phyloP scores from a whole-genome alignment of 2,797 vertebrate genomes.

The Streptopelia turtur region DNA sequence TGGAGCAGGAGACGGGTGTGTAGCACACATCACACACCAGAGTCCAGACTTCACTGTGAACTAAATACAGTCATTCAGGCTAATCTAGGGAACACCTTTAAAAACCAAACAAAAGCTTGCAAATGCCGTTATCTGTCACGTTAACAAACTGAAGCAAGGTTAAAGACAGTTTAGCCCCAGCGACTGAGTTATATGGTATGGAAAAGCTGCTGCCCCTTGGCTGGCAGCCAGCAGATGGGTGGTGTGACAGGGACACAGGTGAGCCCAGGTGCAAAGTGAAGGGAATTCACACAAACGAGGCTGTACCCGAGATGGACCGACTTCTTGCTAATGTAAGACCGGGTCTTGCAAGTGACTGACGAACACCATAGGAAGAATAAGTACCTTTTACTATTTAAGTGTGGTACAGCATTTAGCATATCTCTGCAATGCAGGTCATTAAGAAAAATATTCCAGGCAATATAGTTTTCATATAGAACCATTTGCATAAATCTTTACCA shows the following conservation, averaged over 20 bases:
- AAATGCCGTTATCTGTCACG: background rate
- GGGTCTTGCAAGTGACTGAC: background rate
- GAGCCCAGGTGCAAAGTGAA: background rate
- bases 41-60: background rate
- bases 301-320: background rate
- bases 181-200: fast-evolving
- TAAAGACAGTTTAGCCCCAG: background rate
- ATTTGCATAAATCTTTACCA: background rate
- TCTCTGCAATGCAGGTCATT: background rate
- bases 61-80: background rate
- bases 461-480: background rate
- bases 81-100: background rate
- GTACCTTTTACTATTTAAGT: background rate
- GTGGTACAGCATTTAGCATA: background rate
- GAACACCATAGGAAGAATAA: background rate
- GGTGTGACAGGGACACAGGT: background rate
- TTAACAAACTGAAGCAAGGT: background rate
- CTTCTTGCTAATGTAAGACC: background rate
- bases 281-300: background rate
- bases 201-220: background rate
- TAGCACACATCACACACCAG: background rate
- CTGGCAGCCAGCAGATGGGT: background rate
- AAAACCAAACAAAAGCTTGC: background rate
- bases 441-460: background rate
- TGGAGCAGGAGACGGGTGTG: background rate